Percentiles rank a stretch among this genome's conserved stretches.
Conservation (phyloP, 2,113 vertebrate species). For the Raja brachyura region DNA sequence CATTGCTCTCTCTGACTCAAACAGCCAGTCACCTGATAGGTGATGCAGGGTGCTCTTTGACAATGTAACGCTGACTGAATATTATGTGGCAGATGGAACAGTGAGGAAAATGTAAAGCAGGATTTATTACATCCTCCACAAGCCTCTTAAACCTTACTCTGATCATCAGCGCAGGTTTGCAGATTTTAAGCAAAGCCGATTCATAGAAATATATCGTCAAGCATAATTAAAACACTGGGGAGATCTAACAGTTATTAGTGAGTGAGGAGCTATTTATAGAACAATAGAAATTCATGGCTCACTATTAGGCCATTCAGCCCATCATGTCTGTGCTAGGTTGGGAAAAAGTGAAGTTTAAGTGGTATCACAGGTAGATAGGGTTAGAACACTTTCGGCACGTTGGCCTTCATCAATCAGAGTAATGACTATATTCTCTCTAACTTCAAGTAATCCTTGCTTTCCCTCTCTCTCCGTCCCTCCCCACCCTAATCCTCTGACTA, state of each 20-base stretch:
- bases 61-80: background rate
- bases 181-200: background rate
- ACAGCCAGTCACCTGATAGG: background rate
- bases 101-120: background rate
- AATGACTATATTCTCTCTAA: no score
- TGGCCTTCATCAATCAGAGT: no score
- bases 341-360: no score
- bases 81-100: background rate
- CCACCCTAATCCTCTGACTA: no score
- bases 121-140: background rate
- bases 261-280: no score
- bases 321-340: no score
- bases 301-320: no score
- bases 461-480: no score
- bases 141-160: background rate
- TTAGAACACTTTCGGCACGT: no score
- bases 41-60: background rate
- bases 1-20: background rate
- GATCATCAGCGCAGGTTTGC: background rate
- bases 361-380: no score
- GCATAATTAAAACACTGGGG: background rate
- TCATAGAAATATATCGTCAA: background rate
- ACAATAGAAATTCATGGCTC: no score
- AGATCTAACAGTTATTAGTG: background rate
- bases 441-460: no score